Evolutionary conservation across 2,113 vertebrate genomes (phyloP), one percentile per base, ranked within the genome.

Genomic region (Hymenochirus boettgeri): DNA sequence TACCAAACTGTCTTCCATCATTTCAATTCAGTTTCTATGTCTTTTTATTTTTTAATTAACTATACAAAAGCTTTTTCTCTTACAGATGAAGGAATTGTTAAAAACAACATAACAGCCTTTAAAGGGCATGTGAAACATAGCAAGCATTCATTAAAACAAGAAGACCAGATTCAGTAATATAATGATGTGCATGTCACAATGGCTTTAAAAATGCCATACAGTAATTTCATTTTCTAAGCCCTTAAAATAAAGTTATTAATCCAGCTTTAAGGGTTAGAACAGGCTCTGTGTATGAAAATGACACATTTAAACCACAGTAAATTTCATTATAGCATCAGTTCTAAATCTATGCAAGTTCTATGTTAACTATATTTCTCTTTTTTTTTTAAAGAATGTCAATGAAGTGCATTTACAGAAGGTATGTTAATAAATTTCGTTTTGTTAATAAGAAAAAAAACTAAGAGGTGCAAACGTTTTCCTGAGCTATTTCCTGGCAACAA

Each of bases 11-110:
- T 47, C 23, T 35, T 18, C 25, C 29, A 27, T 42, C 7, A 65
- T 23, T n/a, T 35, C 39, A 11, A 27, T 23, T 21, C 3, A 18
- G 21, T 35, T 24, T 17, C 15, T 56, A n/a, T 55, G 55, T 64
- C 51, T 46, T n/a, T 54, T 42, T 23, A 54, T 46, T 37, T n/a
- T 64, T 64, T 64, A 64, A 64, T 64, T 64, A 64, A 23, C 22
- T 13, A 55, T 22, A 6, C n/a, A 27, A 27, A 55, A 15, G 24
- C 42, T 56, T 47, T 65, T 46, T 57, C 42, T 35, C 45, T 56
- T 57, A 27, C 39, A 56, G 50, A 39, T 51, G 18, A 42, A 47
- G 62, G 54, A 57, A 52, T 56, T 47, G 15, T 65, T 65, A 47
- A 47, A 56, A 47, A 57, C 23, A 47, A 17, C 29, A 26, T 56